Evolutionary conservation across 2,888 invertebrate species (phyloP), one percentile per base, ranked within the genome.

Genomic region (Chloromyia formosa): DNA sequence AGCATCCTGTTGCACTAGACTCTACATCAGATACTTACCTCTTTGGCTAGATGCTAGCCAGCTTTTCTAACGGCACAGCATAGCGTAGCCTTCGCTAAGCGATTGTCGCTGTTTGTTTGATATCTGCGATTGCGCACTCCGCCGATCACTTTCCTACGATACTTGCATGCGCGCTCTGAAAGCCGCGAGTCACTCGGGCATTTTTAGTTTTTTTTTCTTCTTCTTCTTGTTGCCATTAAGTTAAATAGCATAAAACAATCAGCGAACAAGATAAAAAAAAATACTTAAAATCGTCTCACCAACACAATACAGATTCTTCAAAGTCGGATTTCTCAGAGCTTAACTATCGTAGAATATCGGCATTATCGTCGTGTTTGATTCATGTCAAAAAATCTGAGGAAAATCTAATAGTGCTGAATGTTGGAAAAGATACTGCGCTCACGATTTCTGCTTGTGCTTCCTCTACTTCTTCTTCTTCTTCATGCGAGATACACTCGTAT

Each of bases 111-210:
- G 49, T 56, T 35, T 35, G 27, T 35, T 16, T 27, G 18, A 20
- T 58, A 23, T 71, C 56, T 58, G 71, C 71, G 71, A 58, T 58
- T 56, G 71, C 71, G 71, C 71, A 56, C 27, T 4, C 27, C n/a
- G 2, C 27, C 27, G 58, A 71, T 71, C 71, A 71, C 71, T 71
- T 71, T 71, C 71, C 58, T 58, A 35, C 40, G 54, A 23, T 66
- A 66, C 27, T 35, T 7, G 16, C 23, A 66, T 49, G 49, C 14
- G 49, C 14, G 62, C 49, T 42, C 20, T 66, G 66, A 45, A 45
- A 4, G 3, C 7, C 45, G 45, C 66, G 49, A 66, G 35, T 22
- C 49, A 42, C 10, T 40, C 40, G 20, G 7, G 7, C 7, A 35
- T 35, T 4, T 35, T 35, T n/a, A n/a, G n/a, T 35, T 35, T 35